Conservation (phyloP, 2,888 invertebrate species). For the Brenthis daphne region DNA sequence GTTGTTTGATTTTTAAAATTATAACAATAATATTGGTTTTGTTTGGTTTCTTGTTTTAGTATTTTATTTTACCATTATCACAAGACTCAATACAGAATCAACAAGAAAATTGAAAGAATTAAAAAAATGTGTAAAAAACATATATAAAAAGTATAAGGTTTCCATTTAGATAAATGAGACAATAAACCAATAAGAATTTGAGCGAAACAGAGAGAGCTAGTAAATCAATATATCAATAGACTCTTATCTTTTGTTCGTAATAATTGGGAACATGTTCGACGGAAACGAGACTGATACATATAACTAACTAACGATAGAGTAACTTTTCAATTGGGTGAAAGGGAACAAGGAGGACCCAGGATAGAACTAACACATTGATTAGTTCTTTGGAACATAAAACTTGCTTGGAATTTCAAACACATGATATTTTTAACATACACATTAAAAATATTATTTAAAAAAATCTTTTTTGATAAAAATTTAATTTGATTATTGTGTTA, state of each 20-base stretch:
- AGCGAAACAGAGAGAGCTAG: conserved; percentile 43
- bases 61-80: background rate
- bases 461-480: too few species aligned
- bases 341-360: background rate
- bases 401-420: too few species aligned
- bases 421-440: too few species aligned
- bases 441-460: too few species aligned
- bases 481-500: too few species aligned
- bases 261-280: conserved; percentile 55
- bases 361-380: background rate
- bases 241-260: conserved; percentile 57
- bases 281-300: conserved; percentile 52
- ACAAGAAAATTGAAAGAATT: background rate
- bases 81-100: background rate
- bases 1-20: too few species aligned
- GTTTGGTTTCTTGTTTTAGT: too few species aligned
- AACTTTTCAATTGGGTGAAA: conserved; percentile 5
- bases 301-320: conserved; percentile 16
- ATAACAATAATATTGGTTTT: too few species aligned
- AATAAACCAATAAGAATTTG: conserved; percentile 34
- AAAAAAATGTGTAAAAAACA: background rate
- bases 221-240: conserved; percentile 42
- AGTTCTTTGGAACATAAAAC: too few species aligned
- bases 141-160: conserved; percentile 6
- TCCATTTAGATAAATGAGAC: conserved; percentile 31